phyloP scores from a whole-genome alignment of 2,888 invertebrate genomes.

The Chaetogeoica ovagalla region DNA sequence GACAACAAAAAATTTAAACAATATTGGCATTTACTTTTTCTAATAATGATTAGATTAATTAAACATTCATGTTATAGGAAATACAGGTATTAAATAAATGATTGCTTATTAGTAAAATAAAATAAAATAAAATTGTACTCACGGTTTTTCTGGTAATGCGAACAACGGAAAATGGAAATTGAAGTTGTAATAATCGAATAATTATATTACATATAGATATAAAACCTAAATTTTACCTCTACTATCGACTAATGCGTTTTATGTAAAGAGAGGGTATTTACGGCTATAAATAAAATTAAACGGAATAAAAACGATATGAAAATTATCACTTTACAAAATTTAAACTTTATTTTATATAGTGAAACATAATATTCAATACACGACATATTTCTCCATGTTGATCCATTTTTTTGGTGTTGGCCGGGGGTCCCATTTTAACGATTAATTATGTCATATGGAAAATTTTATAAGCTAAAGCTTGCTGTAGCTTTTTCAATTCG shows the following conservation, averaged over 20 bases:
- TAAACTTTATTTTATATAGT: too few species aligned
- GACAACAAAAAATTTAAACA: conserved; percentile 7
- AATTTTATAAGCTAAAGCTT: conserved; percentile 7
- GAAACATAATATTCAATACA: too few species aligned
- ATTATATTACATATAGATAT: conserved; percentile 14
- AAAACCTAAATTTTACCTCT: conserved; percentile 20
- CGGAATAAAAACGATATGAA: too few species aligned
- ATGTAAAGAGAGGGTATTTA: conserved; percentile 20
- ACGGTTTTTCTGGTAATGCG: background rate
- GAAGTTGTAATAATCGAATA: conserved; percentile 14
- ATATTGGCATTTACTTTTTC: too few species aligned
- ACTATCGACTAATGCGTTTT: conserved; percentile 26
- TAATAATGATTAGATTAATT: too few species aligned
- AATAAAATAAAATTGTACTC: conserved; percentile 1
- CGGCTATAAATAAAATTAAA: conserved; percentile 13
- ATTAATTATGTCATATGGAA: conserved; percentile 17
- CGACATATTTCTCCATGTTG: too few species aligned
- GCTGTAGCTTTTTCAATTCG: conserved; percentile 6
- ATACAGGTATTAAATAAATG: too few species aligned
- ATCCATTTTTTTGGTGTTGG: too few species aligned
- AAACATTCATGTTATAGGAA: too few species aligned
- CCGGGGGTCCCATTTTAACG: too few species aligned
- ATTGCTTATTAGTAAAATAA: too few species aligned
- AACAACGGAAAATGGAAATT: conserved; percentile 13
- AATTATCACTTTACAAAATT: too few species aligned